phyloP scores from a whole-genome alignment of 30 jellyfish, hydroid and myxozoan genomes.

The Aurelia aurita complex sp. Pacific region DNA sequence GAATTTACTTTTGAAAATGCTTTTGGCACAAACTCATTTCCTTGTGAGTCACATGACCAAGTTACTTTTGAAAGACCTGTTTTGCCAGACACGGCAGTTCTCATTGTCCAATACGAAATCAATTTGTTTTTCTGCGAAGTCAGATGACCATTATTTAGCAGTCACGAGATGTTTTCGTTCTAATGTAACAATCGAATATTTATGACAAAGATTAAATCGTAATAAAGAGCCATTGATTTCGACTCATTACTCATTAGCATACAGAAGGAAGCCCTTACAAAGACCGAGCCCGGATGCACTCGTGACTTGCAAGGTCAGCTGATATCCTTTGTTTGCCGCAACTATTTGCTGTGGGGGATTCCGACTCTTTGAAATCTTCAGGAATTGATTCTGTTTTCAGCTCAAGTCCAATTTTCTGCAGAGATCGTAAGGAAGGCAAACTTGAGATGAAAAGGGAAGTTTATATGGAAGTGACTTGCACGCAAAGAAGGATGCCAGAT shows the following conservation, averaged over 20 bases:
- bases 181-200: not conserved
- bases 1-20: no score
- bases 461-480: no score
- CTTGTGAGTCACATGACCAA: no score
- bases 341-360: not conserved
- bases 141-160: not conserved
- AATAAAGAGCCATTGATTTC: not conserved
- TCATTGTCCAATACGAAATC: not conserved
- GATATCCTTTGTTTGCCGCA: conserved; percentile 8
- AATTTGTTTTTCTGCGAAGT: not conserved
- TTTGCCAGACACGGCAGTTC: no score
- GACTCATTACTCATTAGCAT: conserved; percentile 16
- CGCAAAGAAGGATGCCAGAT: no score
- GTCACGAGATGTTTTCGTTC: conserved; percentile 42
- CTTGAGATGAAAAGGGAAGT: no score
- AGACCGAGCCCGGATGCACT: not conserved
- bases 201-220: not conserved
- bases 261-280: conserved; percentile 12
- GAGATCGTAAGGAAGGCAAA: no score
- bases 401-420: no score
- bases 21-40: no score
- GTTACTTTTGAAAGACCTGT: no score
- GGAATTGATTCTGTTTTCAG: no score
- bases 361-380: not conserved
- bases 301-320: conserved; percentile 49